These are phyloP conservation scores for Neoarius graeffei DNA, from an alignment of 2,113 vertebrate species.

Conservation along the genomic window DNA sequence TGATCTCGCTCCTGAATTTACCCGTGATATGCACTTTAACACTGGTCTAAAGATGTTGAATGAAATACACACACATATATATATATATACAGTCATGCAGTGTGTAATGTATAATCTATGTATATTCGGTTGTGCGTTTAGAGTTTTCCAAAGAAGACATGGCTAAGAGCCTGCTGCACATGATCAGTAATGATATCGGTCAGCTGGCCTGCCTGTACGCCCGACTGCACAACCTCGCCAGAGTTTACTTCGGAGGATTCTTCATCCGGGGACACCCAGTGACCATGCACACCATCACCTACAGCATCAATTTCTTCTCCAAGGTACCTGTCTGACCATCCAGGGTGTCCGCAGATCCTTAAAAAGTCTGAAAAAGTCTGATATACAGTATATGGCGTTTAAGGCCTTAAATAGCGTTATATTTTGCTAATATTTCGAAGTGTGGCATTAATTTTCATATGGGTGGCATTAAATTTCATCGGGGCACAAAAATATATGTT, in stretches of 20 bases:
- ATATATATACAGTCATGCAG: neutral
- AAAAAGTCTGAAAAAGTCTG: no score
- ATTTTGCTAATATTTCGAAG: no score
- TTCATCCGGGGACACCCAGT: slow-evolving; percentile 96
- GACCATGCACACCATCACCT: slow-evolving; percentile 98
- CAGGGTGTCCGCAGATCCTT: no score
- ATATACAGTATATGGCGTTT: no score
- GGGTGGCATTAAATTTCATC: no score
- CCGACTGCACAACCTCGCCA: slow-evolving; percentile 83
- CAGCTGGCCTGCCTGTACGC: slow-evolving; percentile 97
- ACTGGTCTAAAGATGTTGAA: no score
- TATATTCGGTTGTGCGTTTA: slow-evolving; percentile 52
- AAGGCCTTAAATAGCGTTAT: no score
- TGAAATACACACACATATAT: no score
- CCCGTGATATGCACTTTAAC: no score
- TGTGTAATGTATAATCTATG: neutral
- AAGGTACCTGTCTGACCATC: slow-evolving; percentile 74
- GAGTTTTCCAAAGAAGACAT: slow-evolving; percentile 97
- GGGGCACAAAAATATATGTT: no score
- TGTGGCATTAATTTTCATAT: no score
- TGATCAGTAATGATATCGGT: slow-evolving; percentile 99
- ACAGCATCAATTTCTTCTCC: slow-evolving; percentile 99
- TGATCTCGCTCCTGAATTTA: no score
- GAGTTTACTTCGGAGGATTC: slow-evolving; percentile 97
- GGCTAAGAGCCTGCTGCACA: slow-evolving; percentile 96